Percentiles rank a stretch among this genome's conserved stretches.
These are phyloP conservation scores for Rhabdornis inornatus DNA, from an alignment of 2,113 vertebrate genomes.

Conservation along the genomic window DNA sequence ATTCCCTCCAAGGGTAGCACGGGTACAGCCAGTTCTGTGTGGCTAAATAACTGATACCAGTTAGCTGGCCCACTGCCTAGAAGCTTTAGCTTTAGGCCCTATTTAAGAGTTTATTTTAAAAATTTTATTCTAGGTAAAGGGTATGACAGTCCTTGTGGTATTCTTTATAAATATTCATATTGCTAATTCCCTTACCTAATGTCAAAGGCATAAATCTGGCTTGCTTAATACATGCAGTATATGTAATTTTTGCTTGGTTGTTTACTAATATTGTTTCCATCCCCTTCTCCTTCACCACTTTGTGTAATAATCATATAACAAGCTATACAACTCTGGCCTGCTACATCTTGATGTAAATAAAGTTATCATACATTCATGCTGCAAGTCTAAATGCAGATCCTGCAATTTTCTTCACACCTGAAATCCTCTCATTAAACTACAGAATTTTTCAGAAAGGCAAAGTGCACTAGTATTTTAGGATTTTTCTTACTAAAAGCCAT, in stretches of 20 bases:
- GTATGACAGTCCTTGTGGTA: not conserved
- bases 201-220: constrained; percentile 2
- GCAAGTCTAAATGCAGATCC: not conserved
- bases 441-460: not conserved
- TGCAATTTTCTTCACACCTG: not conserved
- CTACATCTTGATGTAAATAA: not conserved
- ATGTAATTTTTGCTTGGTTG: not conserved
- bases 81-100: not conserved
- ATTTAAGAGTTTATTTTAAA: not conserved
- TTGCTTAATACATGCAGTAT: not conserved
- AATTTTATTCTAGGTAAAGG: not conserved
- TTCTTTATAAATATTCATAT: constrained; percentile 13
- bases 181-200: constrained; percentile 14
- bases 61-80: not conserved
- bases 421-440: not conserved
- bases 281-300: not conserved
- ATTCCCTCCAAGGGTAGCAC: not conserved
- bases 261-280: not conserved
- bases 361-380: not conserved
- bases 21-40: not conserved
- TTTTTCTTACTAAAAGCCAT: not conserved
- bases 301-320: not conserved
- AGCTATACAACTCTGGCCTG: not conserved
- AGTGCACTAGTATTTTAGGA: not conserved
- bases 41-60: not conserved